Percentiles rank a stretch among this genome's conserved stretches.
Evolutionary conservation across 2,797 vertebrate species (phyloP).

Genomic region (Scleropages formosus): DNA sequence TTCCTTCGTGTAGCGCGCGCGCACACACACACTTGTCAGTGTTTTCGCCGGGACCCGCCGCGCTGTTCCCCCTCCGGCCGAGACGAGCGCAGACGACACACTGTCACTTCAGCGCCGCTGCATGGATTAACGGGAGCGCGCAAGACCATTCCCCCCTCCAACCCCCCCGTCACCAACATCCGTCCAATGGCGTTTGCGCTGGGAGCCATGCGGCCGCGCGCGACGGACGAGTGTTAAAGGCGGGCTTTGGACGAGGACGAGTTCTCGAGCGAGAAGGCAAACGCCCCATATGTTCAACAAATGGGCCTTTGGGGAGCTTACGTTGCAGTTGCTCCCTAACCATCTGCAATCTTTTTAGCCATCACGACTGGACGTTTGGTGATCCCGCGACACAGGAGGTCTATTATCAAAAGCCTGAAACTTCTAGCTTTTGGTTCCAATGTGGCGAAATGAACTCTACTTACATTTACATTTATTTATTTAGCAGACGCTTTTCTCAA

Average conservation of each 20-base stretch:
- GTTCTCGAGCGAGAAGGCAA: too few relatives aligned
- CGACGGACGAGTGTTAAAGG: not conserved
- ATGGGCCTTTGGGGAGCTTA: too few relatives aligned
- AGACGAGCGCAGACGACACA: conserved; percentile 20
- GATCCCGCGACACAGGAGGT: too few relatives aligned
- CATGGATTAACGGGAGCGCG: conserved; percentile 28
- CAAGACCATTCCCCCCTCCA: not conserved
- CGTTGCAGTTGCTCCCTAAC: too few relatives aligned
- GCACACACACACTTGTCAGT: conserved; percentile 13
- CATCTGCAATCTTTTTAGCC: too few relatives aligned
- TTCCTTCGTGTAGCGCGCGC: not conserved
- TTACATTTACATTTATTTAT: too few relatives aligned
- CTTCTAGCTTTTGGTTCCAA: too few relatives aligned
- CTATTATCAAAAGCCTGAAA: too few relatives aligned
- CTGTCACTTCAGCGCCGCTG: conserved; percentile 7
- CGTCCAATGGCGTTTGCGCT: conserved; percentile 26
- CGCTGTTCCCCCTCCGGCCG: not conserved
- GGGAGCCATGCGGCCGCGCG: not conserved
- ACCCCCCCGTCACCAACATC: not conserved
- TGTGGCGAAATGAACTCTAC: too few relatives aligned
- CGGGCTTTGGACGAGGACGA: not conserved
- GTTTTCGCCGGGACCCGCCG: not conserved
- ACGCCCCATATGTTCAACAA: too few relatives aligned
- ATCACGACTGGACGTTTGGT: too few relatives aligned
- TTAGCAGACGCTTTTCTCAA: too few relatives aligned